phyloP scores from a whole-genome alignment of 2,797 vertebrate genomes.

The Gallinago stenura region DNA sequence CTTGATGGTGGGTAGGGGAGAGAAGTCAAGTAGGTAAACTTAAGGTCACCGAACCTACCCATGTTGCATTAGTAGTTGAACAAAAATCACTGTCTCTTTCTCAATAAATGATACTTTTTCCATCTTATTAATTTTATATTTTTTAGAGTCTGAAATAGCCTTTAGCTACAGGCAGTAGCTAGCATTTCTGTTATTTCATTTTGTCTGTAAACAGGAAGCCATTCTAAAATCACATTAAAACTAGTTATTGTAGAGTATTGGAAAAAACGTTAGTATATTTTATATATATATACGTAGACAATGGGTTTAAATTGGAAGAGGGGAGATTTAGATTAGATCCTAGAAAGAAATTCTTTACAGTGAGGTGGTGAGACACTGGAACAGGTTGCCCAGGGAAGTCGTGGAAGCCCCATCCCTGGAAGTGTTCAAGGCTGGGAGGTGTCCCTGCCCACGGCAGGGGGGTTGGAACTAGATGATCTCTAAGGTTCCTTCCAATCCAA shows the following conservation, averaged over 20 bases:
- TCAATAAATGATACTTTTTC: background rate
- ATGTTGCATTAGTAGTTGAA: background rate
- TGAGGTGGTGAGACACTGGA: no score
- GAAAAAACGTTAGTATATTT: background rate
- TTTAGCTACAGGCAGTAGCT: background rate
- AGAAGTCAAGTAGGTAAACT: background rate
- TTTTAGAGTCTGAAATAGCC: background rate
- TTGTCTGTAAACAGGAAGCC: background rate
- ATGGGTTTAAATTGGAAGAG: no score
- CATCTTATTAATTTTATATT: background rate
- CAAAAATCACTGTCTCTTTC: background rate
- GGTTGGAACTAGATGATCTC: no score
- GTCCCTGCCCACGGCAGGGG: no score
- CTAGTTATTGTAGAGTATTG: background rate
- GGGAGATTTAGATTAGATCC: no score
- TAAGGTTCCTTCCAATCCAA: no score
- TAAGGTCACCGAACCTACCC: background rate
- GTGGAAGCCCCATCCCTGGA: no score
- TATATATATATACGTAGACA: no score
- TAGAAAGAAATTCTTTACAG: no score
- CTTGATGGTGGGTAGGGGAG: background rate
- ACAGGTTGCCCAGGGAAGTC: no score
- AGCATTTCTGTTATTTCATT: background rate
- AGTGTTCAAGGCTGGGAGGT: no score
- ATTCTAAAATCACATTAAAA: background rate